Base-by-base conservation (phyloP, 2,113 vertebrate species). In the Pseudolaguvia tuberculata region DNA sequence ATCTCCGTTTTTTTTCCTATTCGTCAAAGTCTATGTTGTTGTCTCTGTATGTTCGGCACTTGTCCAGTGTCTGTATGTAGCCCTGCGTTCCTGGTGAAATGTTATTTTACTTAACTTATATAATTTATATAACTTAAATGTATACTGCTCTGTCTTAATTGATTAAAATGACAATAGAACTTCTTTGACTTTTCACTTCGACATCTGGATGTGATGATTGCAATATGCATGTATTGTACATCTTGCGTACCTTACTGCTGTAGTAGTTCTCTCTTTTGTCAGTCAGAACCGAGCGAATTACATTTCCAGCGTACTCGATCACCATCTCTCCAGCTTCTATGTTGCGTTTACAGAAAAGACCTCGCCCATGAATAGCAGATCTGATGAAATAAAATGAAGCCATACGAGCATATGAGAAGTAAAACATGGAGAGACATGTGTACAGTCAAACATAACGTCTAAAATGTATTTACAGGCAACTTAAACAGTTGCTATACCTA, bases 241-340 rank as follows among this genome's bases (percentile, higher is more conserved):
- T 12, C 21, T 13, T 1, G 13, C 70, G 27, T 63, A 96, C 95
- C 93, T 95, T 96, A 85, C 94, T 81, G 70, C 96, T 94, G 5
- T 96, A 96, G 85, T 92, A 94, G 81, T 95, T 94, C 85, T 96
- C 94, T 27, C 94, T 84, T 83, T 95, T 95, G 84, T 96, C 94
- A 0, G 95, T 96, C 70, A 96, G 89, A 70, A 95, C 93, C 0
- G 95, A 77, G 7, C 94, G 93, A 59, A 96, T 96, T 77, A 96
- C 94, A 0, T 88, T 94, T 61, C 94, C 94, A 0, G 94, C 93
- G 56, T 96, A 96, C 76, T 96, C 94, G 0, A 96, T 94, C 82
- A 96, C 94, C 94, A 96, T 96, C 86, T 96, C 94, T 0, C 94
- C 94, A 0, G 92, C 92, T 3, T 96, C 94, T 0, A 96, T 96